These are phyloP conservation scores for Hystrix brachyura DNA, from an alignment of 2,113 vertebrate species.

Conservation along the genomic window DNA sequence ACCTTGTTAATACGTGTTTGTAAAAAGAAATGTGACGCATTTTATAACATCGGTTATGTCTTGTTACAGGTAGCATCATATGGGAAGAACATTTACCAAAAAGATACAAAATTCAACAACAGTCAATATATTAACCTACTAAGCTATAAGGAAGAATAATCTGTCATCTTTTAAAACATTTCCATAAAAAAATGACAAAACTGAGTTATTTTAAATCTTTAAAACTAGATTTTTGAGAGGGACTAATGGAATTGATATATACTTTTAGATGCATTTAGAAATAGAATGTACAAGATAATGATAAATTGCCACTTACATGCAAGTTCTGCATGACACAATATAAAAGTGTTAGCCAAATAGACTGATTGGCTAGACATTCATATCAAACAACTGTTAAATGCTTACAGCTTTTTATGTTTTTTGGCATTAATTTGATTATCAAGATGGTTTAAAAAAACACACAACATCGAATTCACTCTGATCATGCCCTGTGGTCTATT, in stretches of 20 bases:
- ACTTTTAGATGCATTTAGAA: conserved; percentile 52
- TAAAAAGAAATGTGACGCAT: conserved; percentile 15
- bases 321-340: neutral
- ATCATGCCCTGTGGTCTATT: neutral
- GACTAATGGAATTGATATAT: conserved; percentile 1
- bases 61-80: neutral
- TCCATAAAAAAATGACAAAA: conserved; percentile 39
- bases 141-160: neutral
- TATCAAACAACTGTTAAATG: neutral
- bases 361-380: neutral
- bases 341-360: neutral
- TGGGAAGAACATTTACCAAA: neutral
- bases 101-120: neutral
- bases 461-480: neutral
- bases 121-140: neutral
- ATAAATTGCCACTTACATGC: neutral
- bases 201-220: neutral
- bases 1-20: neutral
- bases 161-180: conserved; percentile 3
- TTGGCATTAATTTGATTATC: neutral
- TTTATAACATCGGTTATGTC: conserved; percentile 25
- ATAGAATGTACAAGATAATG: conserved; percentile 32
- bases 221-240: neutral
- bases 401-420: neutral
- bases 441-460: neutral